A percentile compares a stretch with the other conserved stretches of the same genome.
Conservation (phyloP, 2,888 invertebrate species). For the Laspeyria flexula region DNA sequence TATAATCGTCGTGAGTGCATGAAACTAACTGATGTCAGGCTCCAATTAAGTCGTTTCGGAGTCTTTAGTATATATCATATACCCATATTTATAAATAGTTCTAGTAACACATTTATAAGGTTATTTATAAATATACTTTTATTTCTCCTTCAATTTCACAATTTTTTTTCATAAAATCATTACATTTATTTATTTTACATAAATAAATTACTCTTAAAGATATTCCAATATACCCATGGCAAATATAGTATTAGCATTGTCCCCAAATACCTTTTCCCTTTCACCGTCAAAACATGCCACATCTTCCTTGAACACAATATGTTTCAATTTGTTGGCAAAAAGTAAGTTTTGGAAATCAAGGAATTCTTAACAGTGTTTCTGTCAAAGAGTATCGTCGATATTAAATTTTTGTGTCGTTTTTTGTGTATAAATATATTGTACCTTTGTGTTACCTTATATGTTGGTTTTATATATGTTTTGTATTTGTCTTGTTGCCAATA, state of each 20-base stretch:
- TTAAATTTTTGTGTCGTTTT: constrained; percentile 43
- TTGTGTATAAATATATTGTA: constrained; percentile 10
- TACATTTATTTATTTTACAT: too few species aligned
- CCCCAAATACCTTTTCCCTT: constrained; percentile 24
- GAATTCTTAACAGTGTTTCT: constrained; percentile 37
- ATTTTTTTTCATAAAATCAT: too few species aligned
- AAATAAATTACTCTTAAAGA: neutral
- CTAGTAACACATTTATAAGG: too few species aligned
- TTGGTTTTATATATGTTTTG: neutral
- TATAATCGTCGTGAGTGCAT: too few species aligned
- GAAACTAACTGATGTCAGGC: too few species aligned
- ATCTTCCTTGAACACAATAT: constrained; percentile 42
- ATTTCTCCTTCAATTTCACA: too few species aligned
- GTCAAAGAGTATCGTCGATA: constrained; percentile 51
- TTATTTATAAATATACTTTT: too few species aligned
- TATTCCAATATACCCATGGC: neutral
- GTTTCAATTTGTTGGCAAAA: constrained; percentile 51
- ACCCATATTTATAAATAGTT: too few species aligned
- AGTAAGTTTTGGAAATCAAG: constrained; percentile 47
- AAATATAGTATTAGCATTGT: constrained; percentile 12
- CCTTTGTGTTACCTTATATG: neutral
- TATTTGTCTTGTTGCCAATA: too few species aligned
- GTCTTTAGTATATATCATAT: too few species aligned
- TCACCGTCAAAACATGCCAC: constrained; percentile 13
- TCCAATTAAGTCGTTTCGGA: too few species aligned